Base-by-base conservation (phyloP, 2,113 vertebrate species). In the Serilophus lunatus region DNA sequence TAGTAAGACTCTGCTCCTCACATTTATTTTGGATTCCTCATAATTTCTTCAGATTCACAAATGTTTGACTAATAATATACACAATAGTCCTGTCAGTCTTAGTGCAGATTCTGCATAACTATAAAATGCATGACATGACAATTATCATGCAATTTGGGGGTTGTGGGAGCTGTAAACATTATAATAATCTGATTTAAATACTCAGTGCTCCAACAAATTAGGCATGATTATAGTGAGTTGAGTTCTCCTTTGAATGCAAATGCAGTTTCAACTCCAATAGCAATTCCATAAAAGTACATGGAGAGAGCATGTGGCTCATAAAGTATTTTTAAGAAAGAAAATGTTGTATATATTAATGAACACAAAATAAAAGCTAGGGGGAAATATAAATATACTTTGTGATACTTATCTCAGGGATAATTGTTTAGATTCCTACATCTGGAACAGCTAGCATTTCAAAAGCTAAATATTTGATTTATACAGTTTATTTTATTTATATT, bases 161-260 rank as follows among this genome's bases (percentile, higher is more conserved):
- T 88, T 92, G 86, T 92, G 88, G 90, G 79, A 96, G 68, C 82
- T 93, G 85, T 95, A 96, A 96, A 96, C 94, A 94, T 96, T 91
- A 66, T 77, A 90, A 95, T 95, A 95, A 96, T 93, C 87, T 94
- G 87, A 95, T 97, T 95, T 95, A 89, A 96, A 92, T 96, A 91
- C 71, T 74, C 66, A 66, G 38, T 90, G 63, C 81, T 92, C 90
- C 75, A 90, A 87, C 90, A 95, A 95, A 95, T 94, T 95, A 94
- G 60, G 26, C 82, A 74, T 96, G 90, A 96, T 95, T 90, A 80
- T 38, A 93, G 76, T 61, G 71, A 92, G 63, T 28, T 82, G 66
- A 80, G 50, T 70, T 95, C 54, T 91, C 82, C 38, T 82, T 86
- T 90, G 93, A 95, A 95, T 96, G 75, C 85, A 95, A 95, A 91